Conservation (phyloP, 2,797 vertebrate species). For the Erithacus rubecula region DNA sequence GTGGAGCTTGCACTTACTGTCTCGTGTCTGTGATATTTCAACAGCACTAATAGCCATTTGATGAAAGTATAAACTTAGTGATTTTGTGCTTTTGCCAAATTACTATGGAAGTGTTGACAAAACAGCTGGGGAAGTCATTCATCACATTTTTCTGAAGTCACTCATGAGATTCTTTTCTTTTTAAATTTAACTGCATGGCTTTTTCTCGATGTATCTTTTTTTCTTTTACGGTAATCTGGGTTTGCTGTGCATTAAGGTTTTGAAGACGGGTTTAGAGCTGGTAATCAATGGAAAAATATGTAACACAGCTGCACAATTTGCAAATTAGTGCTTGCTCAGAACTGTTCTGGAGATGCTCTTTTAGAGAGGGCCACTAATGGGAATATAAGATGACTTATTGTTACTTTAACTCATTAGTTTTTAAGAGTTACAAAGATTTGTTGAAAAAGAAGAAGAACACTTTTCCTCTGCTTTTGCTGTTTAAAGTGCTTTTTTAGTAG, state of each 20-base stretch:
- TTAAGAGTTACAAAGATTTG: not conserved
- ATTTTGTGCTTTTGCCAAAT: constrained; percentile 62
- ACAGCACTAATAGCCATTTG: not conserved
- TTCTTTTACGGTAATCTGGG: not conserved
- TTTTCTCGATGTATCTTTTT: not conserved
- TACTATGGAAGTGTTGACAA: constrained; percentile 64
- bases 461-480: not conserved
- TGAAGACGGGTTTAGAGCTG: not conserved
- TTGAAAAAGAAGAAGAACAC: not conserved
- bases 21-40: not conserved
- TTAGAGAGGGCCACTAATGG: not conserved
- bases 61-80: constrained; percentile 34
- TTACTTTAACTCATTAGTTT: not conserved
- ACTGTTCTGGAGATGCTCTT: not conserved
- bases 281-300: not conserved
- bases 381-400: not conserved
- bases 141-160: constrained; percentile 48
- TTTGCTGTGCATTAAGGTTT: not conserved
- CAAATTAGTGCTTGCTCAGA: not conserved
- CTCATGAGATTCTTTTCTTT: constrained; percentile 34
- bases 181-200: constrained; percentile 17
- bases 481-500: not conserved
- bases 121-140: constrained; percentile 46
- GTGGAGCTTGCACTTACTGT: not conserved
- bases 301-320: not conserved